Evolutionary conservation across 1,140 invertebrate genomes (phyloP), one percentile per base, ranked within the genome.

Genomic region (Caerostris darwini): DNA sequence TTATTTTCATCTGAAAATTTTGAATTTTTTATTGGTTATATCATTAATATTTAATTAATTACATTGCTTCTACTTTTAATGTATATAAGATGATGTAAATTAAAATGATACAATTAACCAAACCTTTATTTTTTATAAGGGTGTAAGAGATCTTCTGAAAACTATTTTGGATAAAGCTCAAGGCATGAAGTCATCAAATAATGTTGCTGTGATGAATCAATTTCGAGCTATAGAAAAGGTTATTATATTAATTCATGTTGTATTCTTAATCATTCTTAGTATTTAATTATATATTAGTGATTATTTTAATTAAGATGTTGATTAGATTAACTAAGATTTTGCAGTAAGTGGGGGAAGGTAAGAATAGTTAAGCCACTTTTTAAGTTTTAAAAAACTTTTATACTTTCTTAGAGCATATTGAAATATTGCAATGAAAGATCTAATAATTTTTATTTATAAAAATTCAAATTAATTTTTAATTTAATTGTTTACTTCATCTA

Each of bases 141-240:
- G 96, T 77, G 96, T 96, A 81, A 95, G 96, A 90, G 96, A 96
- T 95, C 94, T 96, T 34, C 95, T 96, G 57, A 95, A 96, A 89
- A 93, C 96, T n/a, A 96, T 96, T 95, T 97, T 98, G 95, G 98
- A 99, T 95, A 99, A 98, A 96, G 97, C 98, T 2, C 97, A 97
- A 94, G 97, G 97, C 82, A 97, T 99, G 94, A 98, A 98, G 7
- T 96, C 97, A 1, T 97, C 97, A 95, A 96, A 98, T 77, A 97
- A 98, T 95, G 97, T 97, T n/a, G 97, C 97, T 67, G 97, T 98
- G 58, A 96, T 98, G 95, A 97, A 97, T 7, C 98, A 98, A 96
- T 96, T 98, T 59, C 97, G 97, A 95, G 97, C 97, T n/a, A 96
- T 99, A 17, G 97, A 98, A 95, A 97, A 97, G 95, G 97, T 95